Percentiles rank a stretch among this genome's conserved stretches.
Conservation (phyloP, 1,140 invertebrate species). For the Stenopsyche tienmushanensis region DNA sequence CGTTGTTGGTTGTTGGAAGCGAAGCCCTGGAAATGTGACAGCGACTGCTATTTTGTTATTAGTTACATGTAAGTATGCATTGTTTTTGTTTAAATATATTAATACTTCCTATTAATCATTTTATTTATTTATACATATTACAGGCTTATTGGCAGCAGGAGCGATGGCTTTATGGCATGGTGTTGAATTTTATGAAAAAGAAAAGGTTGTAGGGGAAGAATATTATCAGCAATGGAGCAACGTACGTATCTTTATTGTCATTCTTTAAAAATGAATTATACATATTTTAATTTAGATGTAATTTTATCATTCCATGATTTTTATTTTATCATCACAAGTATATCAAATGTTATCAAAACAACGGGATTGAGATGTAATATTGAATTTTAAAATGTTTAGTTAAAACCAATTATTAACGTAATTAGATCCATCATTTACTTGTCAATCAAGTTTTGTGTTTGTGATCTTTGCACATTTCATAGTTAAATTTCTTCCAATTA, state of each 20-base stretch:
- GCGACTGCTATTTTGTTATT: conserved; percentile 90
- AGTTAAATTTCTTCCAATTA: too few relatives aligned
- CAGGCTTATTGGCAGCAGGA: conserved; percentile 84
- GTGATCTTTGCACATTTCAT: too few relatives aligned
- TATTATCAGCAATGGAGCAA: conserved; percentile 90
- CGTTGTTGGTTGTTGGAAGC: conserved; percentile 87
- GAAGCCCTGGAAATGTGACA: conserved; percentile 89
- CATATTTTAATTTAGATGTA: conserved; percentile 9
- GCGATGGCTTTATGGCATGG: conserved; percentile 95
- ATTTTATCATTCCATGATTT: too few relatives aligned
- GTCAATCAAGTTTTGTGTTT: too few relatives aligned
- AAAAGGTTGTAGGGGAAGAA: conserved; percentile 87
- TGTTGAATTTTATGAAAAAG: conserved; percentile 93
- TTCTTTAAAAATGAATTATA: not conserved
- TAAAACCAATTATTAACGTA: too few relatives aligned
- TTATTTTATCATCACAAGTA: too few relatives aligned
- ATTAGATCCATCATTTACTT: too few relatives aligned
- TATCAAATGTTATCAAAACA: too few relatives aligned
- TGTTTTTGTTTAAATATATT: conserved; percentile 3
- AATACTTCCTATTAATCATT: conserved; percentile 10
- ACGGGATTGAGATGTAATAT: too few relatives aligned
- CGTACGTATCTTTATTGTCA: conserved; percentile 62
- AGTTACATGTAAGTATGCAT: conserved; percentile 74
- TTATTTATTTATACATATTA: conserved; percentile 43
- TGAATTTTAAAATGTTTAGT: too few relatives aligned